These are phyloP conservation scores for Rhimphoctona megacephalus DNA, from an alignment of 2,888 invertebrate genomes.

Conservation along the genomic window DNA sequence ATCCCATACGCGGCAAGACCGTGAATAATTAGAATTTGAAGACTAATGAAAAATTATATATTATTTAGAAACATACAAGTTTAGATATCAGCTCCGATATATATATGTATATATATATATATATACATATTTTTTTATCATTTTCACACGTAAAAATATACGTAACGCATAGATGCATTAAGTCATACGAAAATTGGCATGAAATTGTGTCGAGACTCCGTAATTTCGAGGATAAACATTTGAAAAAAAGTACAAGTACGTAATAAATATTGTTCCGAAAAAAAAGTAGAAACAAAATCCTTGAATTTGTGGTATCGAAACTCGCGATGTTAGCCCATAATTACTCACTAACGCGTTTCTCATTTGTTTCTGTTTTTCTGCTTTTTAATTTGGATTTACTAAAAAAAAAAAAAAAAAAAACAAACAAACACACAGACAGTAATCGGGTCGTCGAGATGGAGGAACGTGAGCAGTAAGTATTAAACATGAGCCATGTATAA, in stretches of 20 bases:
- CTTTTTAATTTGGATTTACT: conserved; percentile 86
- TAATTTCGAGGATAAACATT: conserved; percentile 56
- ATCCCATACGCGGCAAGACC: conserved; percentile 7
- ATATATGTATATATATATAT: too few relatives aligned
- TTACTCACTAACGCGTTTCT: conserved; percentile 84
- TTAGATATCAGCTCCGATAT: conserved; percentile 10
- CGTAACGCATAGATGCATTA: conserved; percentile 67
- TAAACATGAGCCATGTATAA: conserved; percentile 64
- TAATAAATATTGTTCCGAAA: not conserved
- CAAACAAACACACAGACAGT: conserved; percentile 89
- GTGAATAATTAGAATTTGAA: conserved; percentile 7
- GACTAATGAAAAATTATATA: not conserved
- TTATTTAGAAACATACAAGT: not conserved
- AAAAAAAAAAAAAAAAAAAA: conserved; percentile 78
- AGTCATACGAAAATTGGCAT: conserved; percentile 58
- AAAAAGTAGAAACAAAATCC: conserved; percentile 12
- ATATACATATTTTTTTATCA: conserved; percentile 33
- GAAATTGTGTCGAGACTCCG: conserved; percentile 44
- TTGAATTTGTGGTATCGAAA: conserved; percentile 48
- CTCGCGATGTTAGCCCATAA: conserved; percentile 62
- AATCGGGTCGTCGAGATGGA: conserved; percentile 91
- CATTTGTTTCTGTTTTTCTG: conserved; percentile 86
- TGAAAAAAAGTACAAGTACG: conserved; percentile 18
- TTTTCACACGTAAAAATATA: conserved; percentile 52
- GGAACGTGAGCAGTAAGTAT: conserved; percentile 94